Percentiles rank a stretch among this genome's conserved stretches.
phyloP scores from a whole-genome alignment of 2,113 vertebrate species.

The Pteropus alecto region DNA sequence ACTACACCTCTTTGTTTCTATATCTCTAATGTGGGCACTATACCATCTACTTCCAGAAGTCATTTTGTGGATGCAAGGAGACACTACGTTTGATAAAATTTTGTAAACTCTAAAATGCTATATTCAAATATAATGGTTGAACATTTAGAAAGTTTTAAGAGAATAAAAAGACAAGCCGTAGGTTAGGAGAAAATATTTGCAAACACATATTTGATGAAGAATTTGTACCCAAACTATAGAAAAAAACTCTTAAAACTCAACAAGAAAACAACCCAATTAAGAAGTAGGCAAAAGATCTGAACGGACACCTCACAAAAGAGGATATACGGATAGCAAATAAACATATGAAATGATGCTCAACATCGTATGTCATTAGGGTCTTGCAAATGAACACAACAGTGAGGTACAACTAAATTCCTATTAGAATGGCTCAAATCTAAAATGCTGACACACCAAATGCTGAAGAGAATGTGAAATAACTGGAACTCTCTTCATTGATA shows the following conservation, averaged over 20 bases:
- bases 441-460: not conserved
- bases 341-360: not conserved
- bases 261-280: not conserved
- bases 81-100: not conserved
- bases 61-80: not conserved
- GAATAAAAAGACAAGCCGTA: not conserved
- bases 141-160: not conserved
- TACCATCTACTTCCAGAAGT: not conserved
- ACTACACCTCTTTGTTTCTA: not conserved
- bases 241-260: not conserved
- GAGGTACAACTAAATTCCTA: not conserved
- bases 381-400: not conserved
- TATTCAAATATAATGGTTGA: not conserved
- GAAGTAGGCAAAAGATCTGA: not conserved
- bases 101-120: not conserved
- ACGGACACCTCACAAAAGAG: not conserved
- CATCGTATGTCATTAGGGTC: not conserved
- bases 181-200: not conserved
- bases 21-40: not conserved
- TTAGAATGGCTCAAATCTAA: not conserved
- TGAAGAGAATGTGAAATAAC: not conserved
- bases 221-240: not conserved
- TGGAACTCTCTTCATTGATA: not conserved
- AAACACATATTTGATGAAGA: not conserved
- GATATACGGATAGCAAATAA: not conserved